Conservation (phyloP, 2,797 vertebrate genomes). For the Gallinago nigripennis region DNA sequence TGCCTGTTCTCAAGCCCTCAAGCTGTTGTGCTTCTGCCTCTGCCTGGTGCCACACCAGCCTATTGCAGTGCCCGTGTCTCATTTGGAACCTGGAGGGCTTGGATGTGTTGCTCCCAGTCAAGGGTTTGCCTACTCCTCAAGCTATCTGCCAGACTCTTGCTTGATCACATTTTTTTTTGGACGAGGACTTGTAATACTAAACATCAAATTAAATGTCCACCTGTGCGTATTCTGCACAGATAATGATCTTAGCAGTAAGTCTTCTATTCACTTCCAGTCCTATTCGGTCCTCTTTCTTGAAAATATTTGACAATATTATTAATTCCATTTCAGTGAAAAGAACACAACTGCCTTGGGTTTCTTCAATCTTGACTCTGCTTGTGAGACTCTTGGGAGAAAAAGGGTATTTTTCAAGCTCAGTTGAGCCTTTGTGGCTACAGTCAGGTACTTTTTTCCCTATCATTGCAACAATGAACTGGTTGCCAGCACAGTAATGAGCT, state of each 20-base stretch:
- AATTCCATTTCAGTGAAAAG: background rate
- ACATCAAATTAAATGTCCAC: background rate
- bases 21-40: background rate
- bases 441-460: background rate
- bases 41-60: background rate
- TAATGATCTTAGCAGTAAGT: background rate
- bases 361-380: background rate
- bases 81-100: background rate
- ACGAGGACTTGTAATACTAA: background rate
- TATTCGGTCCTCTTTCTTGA: background rate
- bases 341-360: background rate
- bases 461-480: background rate
- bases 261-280: background rate
- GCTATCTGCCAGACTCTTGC: background rate
- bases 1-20: background rate
- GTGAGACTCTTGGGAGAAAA: background rate
- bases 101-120: background rate
- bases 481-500: background rate
- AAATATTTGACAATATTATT: background rate
- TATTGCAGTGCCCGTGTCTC: background rate
- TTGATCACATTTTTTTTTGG: rapidly evolving
- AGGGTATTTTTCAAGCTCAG: background rate
- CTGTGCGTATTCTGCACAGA: background rate
- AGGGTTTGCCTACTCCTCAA: background rate
- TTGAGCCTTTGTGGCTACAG: background rate